These are phyloP conservation scores for Labeo rohita DNA, from an alignment of 2,113 vertebrate species.

Conservation along the genomic window DNA sequence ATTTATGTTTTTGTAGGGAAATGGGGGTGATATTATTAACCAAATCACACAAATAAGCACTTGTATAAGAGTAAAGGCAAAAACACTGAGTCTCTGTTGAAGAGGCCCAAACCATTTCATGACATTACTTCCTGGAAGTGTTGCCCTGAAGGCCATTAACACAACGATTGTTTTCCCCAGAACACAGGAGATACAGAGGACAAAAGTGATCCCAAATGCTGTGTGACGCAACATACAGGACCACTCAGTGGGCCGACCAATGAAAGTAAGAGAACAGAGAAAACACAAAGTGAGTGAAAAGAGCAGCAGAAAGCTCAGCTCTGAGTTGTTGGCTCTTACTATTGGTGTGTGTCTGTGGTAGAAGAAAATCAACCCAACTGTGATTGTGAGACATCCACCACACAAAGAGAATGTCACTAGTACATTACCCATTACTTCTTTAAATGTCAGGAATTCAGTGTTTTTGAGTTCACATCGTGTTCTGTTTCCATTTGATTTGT, in stretches of 20 bases:
- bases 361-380: constrained; percentile 74
- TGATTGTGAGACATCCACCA: constrained; percentile 72
- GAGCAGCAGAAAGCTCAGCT: neutral
- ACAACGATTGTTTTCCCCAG: neutral
- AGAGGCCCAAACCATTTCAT: neutral
- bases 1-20: neutral
- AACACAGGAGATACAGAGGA: neutral
- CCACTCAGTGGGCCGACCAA: neutral
- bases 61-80: neutral
- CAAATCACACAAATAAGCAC: neutral
- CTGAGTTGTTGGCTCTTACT: neutral
- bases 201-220: neutral
- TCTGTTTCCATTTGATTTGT: constrained; percentile 75
- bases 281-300: constrained; percentile 59
- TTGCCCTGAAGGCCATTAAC: neutral
- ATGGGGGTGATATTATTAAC: neutral
- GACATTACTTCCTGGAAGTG: neutral
- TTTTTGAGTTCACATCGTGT: constrained; percentile 74
- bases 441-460: constrained; percentile 75
- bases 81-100: neutral
- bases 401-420: constrained; percentile 73
- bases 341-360: constrained; percentile 35
- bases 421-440: constrained; percentile 75
- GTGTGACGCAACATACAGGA: neutral
- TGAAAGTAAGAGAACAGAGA: constrained; percentile 46